Evolutionary conservation across 2,888 invertebrate genomes (phyloP), one percentile per base, ranked within the genome.

Genomic region (Eupithecia tripunctaria): DNA sequence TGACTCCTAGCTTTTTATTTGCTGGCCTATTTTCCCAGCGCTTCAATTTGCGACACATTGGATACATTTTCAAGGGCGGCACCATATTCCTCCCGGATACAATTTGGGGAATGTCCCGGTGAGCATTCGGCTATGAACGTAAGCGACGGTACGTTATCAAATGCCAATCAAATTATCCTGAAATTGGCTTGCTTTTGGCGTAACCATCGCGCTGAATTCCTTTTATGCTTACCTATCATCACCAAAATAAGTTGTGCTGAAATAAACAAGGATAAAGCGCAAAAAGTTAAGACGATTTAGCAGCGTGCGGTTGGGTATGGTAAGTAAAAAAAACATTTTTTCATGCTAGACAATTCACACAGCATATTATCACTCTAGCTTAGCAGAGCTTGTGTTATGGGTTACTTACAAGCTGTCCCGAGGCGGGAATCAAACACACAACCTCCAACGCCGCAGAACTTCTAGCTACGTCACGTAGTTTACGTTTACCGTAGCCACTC

Each of bases 81-180:
- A 73, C 77, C 79, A 76, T 79, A 79, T 77, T 76, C 78, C 76
- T 64, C 74, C 71, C 29, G 77, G 76, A 73, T 73, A 78, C 76
- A 78, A 80, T 81, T 82, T 79, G 38, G 74, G 73, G 71, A 79
- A 73, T 75, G 70, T 71, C 64, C 69, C 75, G 71, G 71, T 76
- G 75, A 76, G 63, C 68, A 75, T 70, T 70, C 29, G 62, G 67
- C 73, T 73, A 72, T 76, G 78, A 74, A 77, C 76, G 74, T 78
- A 71, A 77, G 73, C 70, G 71, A 60, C 67, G 69, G 71, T 68
- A 51, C 70, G 74, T 78, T 78, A 76, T 81, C 76, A 77, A 77
- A 79, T 81, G 80, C 73, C 77, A 82, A 82, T 82, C 78, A 76
- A 80, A 81, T 80, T 79, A 80, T 76, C 72, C 14, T 62, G 64